Evolutionary conservation across 2,888 invertebrate genomes (phyloP), one percentile per base, ranked within the genome.

Genomic region (Plagiodera versicolora): DNA sequence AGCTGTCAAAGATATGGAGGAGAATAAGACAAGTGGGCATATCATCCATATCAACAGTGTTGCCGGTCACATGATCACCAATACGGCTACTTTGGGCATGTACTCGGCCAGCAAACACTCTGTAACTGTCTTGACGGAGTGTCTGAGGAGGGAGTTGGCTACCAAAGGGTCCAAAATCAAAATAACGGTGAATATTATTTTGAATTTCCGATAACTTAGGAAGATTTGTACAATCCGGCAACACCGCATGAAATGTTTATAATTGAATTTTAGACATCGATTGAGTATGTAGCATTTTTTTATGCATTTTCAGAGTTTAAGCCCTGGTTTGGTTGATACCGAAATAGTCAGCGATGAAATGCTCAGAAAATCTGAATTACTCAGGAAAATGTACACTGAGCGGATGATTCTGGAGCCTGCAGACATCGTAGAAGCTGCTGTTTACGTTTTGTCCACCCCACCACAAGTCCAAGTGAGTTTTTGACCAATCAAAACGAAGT

Each of bases 241-340:
- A n/a, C n/a, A n/a, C n/a, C n/a, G n/a, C n/a, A n/a, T n/a, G n/a
- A n/a, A n/a, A n/a, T n/a, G n/a, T n/a, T n/a, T n/a, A n/a, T n/a
- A n/a, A n/a, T n/a, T n/a, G n/a, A n/a, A n/a, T n/a, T n/a, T n/a
- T n/a, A n/a, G n/a, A n/a, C n/a, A n/a, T n/a, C n/a, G n/a, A n/a
- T n/a, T n/a, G n/a, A n/a, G n/a, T n/a, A n/a, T n/a, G n/a, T n/a
- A n/a, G n/a, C n/a, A 55, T 19, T 11, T 49, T 17, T 8, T 24
- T 24, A 28, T 14, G 18, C n/a, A n/a, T n/a, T 67, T 68, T 63
- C 54, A 74, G 74, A 71, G 70, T 58, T 55, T 74, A 19, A 72
- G 72, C 54, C 74, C 74, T 17, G 74, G 72, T 32, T 54, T 56
- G 4, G 67, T 67, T 3, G 64, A 65, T 19, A 72, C 72, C 6